Evolutionary conservation across 2,888 invertebrate species (phyloP).

Genomic region (Plebejus anna): DNA sequence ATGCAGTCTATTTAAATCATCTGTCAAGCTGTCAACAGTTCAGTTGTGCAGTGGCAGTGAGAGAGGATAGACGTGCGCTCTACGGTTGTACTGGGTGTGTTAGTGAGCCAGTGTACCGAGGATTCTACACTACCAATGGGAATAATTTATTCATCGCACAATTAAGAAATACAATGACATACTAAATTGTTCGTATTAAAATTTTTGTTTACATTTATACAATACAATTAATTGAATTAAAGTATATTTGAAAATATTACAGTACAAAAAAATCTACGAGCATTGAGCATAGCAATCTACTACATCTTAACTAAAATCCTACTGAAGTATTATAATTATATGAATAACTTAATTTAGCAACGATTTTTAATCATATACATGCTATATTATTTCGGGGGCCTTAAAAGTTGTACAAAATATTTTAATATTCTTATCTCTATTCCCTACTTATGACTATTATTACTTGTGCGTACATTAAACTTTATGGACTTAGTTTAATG

Average conservation of each 20-base stretch:
- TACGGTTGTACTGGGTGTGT: too few species aligned
- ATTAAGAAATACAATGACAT: too few species aligned
- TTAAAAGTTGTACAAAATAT: conserved; percentile 5
- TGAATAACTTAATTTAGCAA: not conserved
- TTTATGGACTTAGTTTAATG: not conserved
- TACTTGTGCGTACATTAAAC: not conserved
- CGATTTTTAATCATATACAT: not conserved
- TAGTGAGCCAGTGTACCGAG: too few species aligned
- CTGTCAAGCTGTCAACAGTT: too few species aligned
- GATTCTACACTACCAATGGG: too few species aligned
- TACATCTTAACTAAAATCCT: not conserved
- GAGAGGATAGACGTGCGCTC: too few species aligned
- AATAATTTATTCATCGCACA: too few species aligned
- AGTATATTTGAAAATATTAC: not conserved
- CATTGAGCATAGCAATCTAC: not conserved
- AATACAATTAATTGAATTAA: not conserved
- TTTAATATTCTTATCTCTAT: not conserved
- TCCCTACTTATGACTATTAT: not conserved
- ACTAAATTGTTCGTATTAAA: too few species aligned
- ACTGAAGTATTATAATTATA: not conserved
- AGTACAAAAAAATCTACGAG: not conserved
- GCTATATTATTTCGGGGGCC: not conserved
- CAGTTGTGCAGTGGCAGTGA: too few species aligned
- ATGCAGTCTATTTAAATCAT: too few species aligned
- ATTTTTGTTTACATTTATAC: not conserved